A percentile compares a stretch with the other conserved stretches of the same genome.
These are phyloP conservation scores for Pachliopta kotzebuea DNA, from an alignment of 2,888 invertebrate genomes.

Conservation along the genomic window DNA sequence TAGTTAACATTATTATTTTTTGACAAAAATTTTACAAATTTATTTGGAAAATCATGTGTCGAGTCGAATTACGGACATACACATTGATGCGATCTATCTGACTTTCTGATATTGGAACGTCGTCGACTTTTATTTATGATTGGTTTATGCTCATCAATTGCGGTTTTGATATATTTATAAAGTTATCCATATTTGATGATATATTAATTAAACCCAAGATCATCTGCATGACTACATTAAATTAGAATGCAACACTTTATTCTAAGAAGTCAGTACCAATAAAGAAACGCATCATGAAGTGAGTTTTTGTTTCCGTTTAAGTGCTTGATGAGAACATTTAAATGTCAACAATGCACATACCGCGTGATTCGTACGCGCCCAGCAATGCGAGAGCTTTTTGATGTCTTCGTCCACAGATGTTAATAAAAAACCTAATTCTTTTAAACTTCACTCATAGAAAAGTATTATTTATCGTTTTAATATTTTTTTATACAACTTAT, in stretches of 20 bases:
- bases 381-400: neutral
- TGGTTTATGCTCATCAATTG: too few species aligned
- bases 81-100: neutral
- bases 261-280: conserved; percentile 1
- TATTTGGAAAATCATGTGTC: too few species aligned
- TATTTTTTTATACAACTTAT: neutral
- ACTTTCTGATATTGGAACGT: neutral
- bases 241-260: neutral
- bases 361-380: neutral
- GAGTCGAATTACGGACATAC: too few species aligned
- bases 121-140: too few species aligned
- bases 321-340: conserved; percentile 13
- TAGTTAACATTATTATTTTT: too few species aligned
- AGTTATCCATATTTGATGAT: neutral
- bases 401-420: neutral
- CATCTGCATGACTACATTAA: neutral
- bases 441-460: neutral
- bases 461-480: neutral
- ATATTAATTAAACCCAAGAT: neutral
- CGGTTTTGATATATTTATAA: neutral
- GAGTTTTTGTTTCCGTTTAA: neutral
- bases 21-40: too few species aligned
- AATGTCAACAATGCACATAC: conserved; percentile 13
- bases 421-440: neutral
- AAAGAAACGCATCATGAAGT: neutral